phyloP scores from a whole-genome alignment of 1,140 invertebrate species.

The Eupristina koningsbergeri region DNA sequence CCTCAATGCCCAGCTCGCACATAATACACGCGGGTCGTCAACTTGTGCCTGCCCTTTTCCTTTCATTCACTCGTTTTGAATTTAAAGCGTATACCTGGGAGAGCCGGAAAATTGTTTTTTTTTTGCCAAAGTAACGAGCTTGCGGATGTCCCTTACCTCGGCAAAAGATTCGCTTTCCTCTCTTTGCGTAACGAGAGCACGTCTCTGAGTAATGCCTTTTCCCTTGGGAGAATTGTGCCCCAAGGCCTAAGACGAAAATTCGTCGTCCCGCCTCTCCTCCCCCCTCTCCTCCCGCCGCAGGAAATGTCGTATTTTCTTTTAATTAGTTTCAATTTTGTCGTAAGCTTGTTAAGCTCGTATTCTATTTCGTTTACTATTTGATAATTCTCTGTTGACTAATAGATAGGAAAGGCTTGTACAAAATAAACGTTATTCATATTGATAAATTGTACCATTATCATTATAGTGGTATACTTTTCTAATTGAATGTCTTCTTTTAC shows the following conservation, averaged over 20 bases:
- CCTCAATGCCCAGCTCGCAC: background rate
- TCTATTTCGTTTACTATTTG: background rate
- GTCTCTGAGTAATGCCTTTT: background rate
- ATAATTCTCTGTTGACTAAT: no score
- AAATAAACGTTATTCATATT: no score
- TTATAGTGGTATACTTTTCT: no score
- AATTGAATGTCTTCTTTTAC: no score
- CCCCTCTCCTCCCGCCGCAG: background rate
- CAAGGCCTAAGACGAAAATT: background rate
- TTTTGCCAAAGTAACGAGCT: constrained; percentile 6
- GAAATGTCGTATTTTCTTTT: no score
- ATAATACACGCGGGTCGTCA: background rate
- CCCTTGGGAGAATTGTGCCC: background rate
- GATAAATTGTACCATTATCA: no score
- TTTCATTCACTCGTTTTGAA: constrained; percentile 3
- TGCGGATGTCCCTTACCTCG: background rate
- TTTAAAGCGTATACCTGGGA: background rate
- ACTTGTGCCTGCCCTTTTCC: background rate
- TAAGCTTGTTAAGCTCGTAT: background rate
- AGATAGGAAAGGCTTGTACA: no score
- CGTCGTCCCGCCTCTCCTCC: background rate
- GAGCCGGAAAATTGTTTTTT: constrained; percentile 3
- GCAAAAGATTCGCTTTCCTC: background rate
- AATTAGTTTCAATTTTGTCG: background rate
- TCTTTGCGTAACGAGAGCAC: background rate